Base-by-base conservation (phyloP, 2,797 vertebrate genomes). In the Sylvilagus floridanus region DNA sequence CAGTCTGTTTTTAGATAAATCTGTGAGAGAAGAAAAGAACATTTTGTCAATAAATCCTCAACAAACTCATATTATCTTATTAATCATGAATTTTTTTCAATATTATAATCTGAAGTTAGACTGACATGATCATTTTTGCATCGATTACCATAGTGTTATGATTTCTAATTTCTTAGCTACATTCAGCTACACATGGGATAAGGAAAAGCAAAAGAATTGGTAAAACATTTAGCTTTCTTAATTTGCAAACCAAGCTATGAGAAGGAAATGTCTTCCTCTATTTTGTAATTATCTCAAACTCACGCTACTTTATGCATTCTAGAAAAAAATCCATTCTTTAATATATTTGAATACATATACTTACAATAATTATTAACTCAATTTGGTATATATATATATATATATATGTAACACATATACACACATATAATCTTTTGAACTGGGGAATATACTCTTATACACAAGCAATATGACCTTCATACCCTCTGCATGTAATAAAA, bases 1-100 rank as follows among this genome's bases (percentile, higher is more conserved):
- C 98, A 99, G 97, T 78, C 99, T 98, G 96, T 99, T 99, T 98
- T 99, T 99, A 28, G 99, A 99, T 90, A 99, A 98, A 97, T 99
- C 99, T 99, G 93, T 30, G 30, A 93, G 60, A 98, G 76, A 96
- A 35, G 88, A 94, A 92, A 97, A 97, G 30, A 91, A 71, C 26
- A 84, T 26, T 21, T 63, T 65, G 75, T 97, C 42, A 96, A 50
- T 83, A 76, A 60, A 76, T 88, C 11, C 65, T 75, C 62, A 86
- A 37, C 6, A 68, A 50, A 71, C 77, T 7, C 11, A 77, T 47
- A 62, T 2, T 71, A 71, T 82, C 28, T 72, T 81, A 57, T 37
- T n/a, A 93, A 88, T 7, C 22, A 79, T 50, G 6, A 68, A 42
- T 11, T 63, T 77, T 84, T 84, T 71, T 30, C 68, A 68, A 76